phyloP scores from a whole-genome alignment of 2,888 invertebrate species.

The Drosophila ezoana region DNA sequence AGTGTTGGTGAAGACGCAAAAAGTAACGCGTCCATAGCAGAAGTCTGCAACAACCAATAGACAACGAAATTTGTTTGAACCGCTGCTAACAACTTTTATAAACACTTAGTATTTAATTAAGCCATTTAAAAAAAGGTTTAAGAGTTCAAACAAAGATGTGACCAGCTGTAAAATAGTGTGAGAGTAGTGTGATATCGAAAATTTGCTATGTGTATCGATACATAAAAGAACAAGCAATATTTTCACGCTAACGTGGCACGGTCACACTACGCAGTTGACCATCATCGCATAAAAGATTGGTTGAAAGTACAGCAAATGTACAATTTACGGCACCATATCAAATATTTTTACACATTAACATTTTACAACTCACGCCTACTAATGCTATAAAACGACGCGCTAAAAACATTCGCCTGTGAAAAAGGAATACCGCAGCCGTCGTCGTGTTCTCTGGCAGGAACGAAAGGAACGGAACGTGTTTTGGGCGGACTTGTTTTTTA shows the following conservation, averaged over 20 bases:
- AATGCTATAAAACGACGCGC: constrained; percentile 20
- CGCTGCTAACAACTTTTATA: not conserved
- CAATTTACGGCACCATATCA: constrained; percentile 27
- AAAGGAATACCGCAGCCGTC: not conserved
- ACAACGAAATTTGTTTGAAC: not conserved
- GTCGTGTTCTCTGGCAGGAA: constrained; percentile 35
- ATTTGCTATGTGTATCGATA: constrained; percentile 25
- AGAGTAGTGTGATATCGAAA: not conserved
- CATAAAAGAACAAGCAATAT: not conserved
- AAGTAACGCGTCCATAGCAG: fast-evolving
- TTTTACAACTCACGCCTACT: constrained; percentile 11
- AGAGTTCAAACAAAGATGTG: not conserved
- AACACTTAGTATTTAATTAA: not conserved
- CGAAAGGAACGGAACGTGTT: constrained; percentile 71
- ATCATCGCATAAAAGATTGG: constrained; percentile 46
- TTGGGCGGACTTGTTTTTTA: constrained; percentile 67
- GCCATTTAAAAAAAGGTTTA: not conserved
- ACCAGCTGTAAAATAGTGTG: not conserved
- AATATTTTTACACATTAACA: constrained; percentile 23
- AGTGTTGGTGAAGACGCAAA: constrained; percentile 25
- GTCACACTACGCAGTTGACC: constrained; percentile 37
- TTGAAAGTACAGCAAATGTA: constrained; percentile 48
- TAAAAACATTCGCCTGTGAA: not conserved
- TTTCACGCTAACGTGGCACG: not conserved
- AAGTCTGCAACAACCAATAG: too few relatives aligned